Evolutionary conservation across 2,113 vertebrate species (phyloP).

Genomic region (Furnarius figulus): DNA sequence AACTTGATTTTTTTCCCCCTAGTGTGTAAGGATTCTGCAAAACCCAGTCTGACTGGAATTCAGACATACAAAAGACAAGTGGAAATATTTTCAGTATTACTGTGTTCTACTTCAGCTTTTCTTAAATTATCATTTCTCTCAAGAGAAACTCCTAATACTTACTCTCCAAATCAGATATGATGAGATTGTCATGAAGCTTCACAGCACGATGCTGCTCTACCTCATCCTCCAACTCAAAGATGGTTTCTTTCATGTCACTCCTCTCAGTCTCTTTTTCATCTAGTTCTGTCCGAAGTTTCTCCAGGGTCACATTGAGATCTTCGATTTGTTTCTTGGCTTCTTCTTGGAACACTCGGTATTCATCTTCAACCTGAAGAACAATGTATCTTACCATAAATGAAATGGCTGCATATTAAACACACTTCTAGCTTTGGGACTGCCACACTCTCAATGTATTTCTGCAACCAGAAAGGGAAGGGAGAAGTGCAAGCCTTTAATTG

Average conservation of each 20-base stretch:
- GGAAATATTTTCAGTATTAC: not conserved
- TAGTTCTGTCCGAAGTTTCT: constrained; percentile 85
- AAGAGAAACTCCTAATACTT: constrained; percentile 49
- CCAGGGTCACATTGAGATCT: constrained; percentile 84
- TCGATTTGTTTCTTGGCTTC: constrained; percentile 89
- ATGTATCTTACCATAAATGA: fast-evolving
- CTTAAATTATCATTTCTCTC: not conserved
- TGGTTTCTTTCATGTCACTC: constrained; percentile 95
- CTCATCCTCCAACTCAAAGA: constrained; percentile 95
- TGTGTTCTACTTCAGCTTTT: not conserved
- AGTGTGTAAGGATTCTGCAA: not conserved
- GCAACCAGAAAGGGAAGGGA: not conserved
- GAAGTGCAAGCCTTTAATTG: not conserved
- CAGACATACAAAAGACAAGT: not conserved
- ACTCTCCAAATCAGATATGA: constrained; percentile 94
- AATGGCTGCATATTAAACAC: not conserved
- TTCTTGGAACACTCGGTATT: constrained; percentile 87
- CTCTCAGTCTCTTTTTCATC: constrained; percentile 92
- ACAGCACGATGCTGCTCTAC: constrained; percentile 94
- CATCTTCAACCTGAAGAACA: constrained; percentile 83
- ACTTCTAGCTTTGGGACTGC: not conserved
- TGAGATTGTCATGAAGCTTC: constrained; percentile 95
- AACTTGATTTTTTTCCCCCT: not conserved
- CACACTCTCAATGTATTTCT: not conserved
- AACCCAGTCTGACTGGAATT: not conserved